Percentiles rank a stretch among this genome's conserved stretches.
Conservation (phyloP, 2,888 invertebrate species). For the Scaptomyza polygonia region DNA sequence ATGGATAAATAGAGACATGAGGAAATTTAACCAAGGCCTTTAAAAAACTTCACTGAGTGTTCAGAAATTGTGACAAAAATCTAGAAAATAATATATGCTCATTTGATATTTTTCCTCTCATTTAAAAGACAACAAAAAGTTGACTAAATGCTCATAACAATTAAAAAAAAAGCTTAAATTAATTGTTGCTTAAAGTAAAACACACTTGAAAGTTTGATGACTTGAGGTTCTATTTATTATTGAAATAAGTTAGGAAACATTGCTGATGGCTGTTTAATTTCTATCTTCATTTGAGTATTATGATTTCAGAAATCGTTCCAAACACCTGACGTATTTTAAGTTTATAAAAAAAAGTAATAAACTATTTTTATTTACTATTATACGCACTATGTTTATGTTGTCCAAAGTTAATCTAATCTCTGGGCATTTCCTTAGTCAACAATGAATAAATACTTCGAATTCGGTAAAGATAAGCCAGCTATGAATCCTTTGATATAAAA, state of each 20-base stretch:
- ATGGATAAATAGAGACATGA: conserved; percentile 22
- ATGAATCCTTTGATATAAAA: conserved; percentile 18
- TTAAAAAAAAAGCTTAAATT: not conserved
- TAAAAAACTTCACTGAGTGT: conserved; percentile 30
- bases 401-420: conserved; percentile 44
- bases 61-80: conserved; percentile 28
- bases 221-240: no score
- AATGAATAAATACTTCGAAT: conserved; percentile 17
- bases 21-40: conserved; percentile 19
- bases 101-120: not conserved
- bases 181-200: not conserved
- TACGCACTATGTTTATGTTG: conserved; percentile 7
- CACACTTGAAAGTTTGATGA: no score
- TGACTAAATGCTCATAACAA: not conserved
- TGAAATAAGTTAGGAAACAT: not conserved
- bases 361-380: not conserved
- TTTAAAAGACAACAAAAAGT: conserved; percentile 11
- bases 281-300: not conserved
- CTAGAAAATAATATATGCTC: not conserved
- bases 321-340: not conserved
- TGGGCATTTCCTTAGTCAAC: conserved; percentile 22
- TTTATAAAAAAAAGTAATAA: not conserved
- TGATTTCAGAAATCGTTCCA: not conserved
- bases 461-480: conserved; percentile 17
- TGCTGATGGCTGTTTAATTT: not conserved